Evolutionary conservation across 2,113 vertebrate genomes (phyloP).

Genomic region (Bucco capensis): DNA sequence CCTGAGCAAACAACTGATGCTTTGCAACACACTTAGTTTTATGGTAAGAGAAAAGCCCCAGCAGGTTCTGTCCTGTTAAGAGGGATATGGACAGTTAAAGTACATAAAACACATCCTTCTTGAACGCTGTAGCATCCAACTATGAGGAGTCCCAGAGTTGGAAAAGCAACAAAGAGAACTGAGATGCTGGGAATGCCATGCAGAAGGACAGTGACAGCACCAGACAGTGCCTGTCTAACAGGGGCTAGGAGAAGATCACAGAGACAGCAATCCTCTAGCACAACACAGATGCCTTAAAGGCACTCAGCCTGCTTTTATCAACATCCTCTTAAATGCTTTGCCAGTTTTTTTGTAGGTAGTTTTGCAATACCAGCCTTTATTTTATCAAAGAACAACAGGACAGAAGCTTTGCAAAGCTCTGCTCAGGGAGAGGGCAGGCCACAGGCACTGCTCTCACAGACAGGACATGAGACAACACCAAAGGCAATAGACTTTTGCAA

Average conservation of each 20-base stretch:
- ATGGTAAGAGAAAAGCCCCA: background rate
- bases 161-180: background rate
- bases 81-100: background rate
- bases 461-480: background rate
- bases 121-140: background rate
- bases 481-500: background rate
- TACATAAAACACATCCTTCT: background rate
- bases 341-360: background rate
- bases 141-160: background rate
- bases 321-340: background rate
- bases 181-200: background rate
- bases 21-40: background rate
- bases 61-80: background rate
- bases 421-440: background rate
- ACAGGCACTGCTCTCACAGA: rapidly evolving
- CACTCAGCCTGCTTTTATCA: background rate
- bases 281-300: background rate
- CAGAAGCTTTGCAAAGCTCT: background rate
- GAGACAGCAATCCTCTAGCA: background rate
- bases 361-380: background rate
- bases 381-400: rapidly evolving
- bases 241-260: rapidly evolving
- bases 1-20: background rate
- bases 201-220: background rate
- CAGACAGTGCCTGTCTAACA: background rate